Base-by-base conservation (phyloP, 1,140 invertebrate species). In the Apis laboriosa region DNA sequence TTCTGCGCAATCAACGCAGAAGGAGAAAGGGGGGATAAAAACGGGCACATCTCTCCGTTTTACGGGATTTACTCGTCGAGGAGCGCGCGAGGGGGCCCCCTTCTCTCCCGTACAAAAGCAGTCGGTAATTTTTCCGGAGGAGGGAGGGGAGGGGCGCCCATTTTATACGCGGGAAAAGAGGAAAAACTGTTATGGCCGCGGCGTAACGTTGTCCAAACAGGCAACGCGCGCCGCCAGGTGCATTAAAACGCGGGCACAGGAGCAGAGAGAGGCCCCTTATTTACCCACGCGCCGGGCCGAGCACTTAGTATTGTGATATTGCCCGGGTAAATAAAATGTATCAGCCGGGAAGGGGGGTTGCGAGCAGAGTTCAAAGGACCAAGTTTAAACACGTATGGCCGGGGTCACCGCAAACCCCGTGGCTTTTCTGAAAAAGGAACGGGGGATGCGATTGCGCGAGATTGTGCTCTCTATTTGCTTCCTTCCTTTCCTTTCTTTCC, bases 281-380 rank as follows among this genome's bases (percentile, higher is more conserved):
- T 90, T 90, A 85, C 89, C 61, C 89, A 83, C 77, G 88, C 84
- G 88, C 82, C 81, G 75, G 84, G 76, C 56, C 60, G 68, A 84
- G 68, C 87, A 90, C 87, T 90, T 90, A 90, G 89, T 90, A 90
- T 90, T 88, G 87, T 74, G 86, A 90, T 90, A 90, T 85, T 88
- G 80, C 77, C 64, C 43, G 71, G 71, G 75, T 75, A 90, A 90
- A 90, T 90, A 88, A 90, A 90, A 86, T 84, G 74, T 75, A 67
- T 66, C 56, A 64, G 21, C 4, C 17, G 43, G 9, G 9, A 34
- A 5, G 34, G 60, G 24, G 67, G 24, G n/a, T 1, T 12, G n/a
- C 17, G 28, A 55, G 61, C 28, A 0, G 34, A 17, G 72, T 56
- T 64, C 61, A 68, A 63, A 66, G 81, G 66, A 73, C 61, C 58